Evolutionary conservation across 2,888 invertebrate species (phyloP), one percentile per base, ranked within the genome.

Genomic region (Volucella zonaria): DNA sequence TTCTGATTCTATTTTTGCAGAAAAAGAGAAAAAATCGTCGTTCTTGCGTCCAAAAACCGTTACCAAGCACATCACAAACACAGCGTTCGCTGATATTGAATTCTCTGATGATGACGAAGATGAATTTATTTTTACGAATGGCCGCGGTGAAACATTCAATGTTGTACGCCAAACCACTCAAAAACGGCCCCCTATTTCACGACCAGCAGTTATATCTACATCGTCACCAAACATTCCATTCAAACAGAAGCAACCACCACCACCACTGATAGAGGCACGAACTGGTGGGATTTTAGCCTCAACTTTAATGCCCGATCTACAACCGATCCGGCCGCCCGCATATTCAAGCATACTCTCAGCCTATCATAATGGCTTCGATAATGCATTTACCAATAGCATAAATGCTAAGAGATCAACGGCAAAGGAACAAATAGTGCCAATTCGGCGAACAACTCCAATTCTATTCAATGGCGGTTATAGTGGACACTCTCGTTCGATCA

Each of bases 51-150:
- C 83, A 61, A 82, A 87, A 43, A 87, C 87, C 3, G 88, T 88
- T 0, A 88, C 88, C 23, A 88, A 87, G 49, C 66, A 88, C 42
- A 85, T 88, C 6, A 88, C 87, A 42, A 89, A 88, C 58, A 86
- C 87, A 40, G 64, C 88, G 42, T 87, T 80, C 71, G 87, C 88
- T 62, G 86, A 86, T 15, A 81, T 90, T 23, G 91, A 92, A 79
- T 89, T 90, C 31, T 91, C 91, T 4, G 92, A 92, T 76, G 89
- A 90, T 12, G 91, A 91, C 8, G 91, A 91, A 31, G 87, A 87
- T 54, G 87, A 87, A 61, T 67, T 87, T 8, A 74, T 86, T 8
- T 3, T 74, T 8, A 78, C 52, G 2, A 81, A 73, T 61, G 71
- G 73, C 0, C 82, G 71, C 4, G 79, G 77, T 43, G 70, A 82